Evolutionary conservation across 2,888 invertebrate species (phyloP), one percentile per base, ranked within the genome.

Genomic region (Netelia virgata): DNA sequence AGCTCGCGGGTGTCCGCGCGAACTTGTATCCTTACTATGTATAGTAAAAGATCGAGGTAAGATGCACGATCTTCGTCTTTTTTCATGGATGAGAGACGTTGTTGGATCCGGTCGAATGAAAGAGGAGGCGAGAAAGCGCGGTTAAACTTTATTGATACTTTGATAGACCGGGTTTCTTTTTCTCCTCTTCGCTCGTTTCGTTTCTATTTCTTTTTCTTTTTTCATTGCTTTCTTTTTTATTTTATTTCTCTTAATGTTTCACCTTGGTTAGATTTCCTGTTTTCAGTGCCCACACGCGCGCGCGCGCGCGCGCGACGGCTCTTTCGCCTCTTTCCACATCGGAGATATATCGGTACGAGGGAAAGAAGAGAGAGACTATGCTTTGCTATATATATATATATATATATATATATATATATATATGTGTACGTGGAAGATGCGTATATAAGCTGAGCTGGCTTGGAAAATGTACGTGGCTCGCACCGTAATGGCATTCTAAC

Each of bases 401-500:
- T 28, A 5, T 28, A 5, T 28, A 5, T 28, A 5, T 5, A 5
- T 28, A 5, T 28, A 5, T 28, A 5, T 5, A 5, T 28, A 5
- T 3, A 5, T 28, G 5, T 64, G 28, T 9, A 28, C 16, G 18
- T 28, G 73, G 43, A 16, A 63, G 23, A 72, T 41, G 41, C 9
- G 57, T 14, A 20, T 59, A 73, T 73, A n/a, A 57, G 43, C 43
- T 10, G 2, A 66, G 50, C 73, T 76, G 63, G 64, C 57, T 64
- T 69, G 59, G 80, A 80, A 82, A 81, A 83, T 75, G 80, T 69
- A 83, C 84, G 84, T 76, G 79, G 43, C 73, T 84, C 79, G 84
- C 81, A 79, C 83, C 86, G 81, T 88, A 88, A 88, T 88, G 79
- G 87, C 84, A 81, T 88, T 86, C 87, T 88, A 88, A 88, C 87